Conservation (phyloP, 2,888 invertebrate genomes). For the Lithophane socia region DNA sequence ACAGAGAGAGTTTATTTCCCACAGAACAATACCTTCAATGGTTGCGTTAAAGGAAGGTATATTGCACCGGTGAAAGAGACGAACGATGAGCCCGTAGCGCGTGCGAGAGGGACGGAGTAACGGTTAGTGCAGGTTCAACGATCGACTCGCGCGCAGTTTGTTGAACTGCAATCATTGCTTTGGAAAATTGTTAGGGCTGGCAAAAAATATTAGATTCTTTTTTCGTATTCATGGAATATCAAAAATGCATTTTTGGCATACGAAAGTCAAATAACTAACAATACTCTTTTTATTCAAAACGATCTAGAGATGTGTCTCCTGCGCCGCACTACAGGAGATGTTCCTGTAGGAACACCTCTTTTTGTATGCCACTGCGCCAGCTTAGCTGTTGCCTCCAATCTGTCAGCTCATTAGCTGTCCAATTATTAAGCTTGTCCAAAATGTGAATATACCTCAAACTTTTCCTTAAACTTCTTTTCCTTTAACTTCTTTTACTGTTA, state of each 20-base stretch:
- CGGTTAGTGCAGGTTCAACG: conserved; percentile 88
- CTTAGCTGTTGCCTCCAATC: neutral
- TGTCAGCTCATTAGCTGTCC: too few species aligned
- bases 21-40: conserved; percentile 79
- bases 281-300: too few species aligned
- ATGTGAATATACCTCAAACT: neutral
- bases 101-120: conserved; percentile 80
- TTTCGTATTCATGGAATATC: neutral
- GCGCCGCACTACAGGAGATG: neutral
- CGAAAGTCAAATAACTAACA: neutral
- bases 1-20: conserved; percentile 70
- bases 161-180: conserved; percentile 89
- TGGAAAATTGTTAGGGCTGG: conserved; percentile 87
- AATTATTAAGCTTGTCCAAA: too few species aligned
- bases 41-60: conserved; percentile 77
- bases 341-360: neutral
- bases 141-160: conserved; percentile 89
- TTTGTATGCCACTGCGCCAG: neutral
- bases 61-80: conserved; percentile 78
- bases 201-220: conserved; percentile 44
- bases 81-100: conserved; percentile 54
- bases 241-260: neutral
- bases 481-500: neutral
- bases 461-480: neutral
- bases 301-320: neutral